These are phyloP conservation scores for Leptura quadrifasciata DNA, from an alignment of 2,888 invertebrate genomes.

Conservation along the genomic window DNA sequence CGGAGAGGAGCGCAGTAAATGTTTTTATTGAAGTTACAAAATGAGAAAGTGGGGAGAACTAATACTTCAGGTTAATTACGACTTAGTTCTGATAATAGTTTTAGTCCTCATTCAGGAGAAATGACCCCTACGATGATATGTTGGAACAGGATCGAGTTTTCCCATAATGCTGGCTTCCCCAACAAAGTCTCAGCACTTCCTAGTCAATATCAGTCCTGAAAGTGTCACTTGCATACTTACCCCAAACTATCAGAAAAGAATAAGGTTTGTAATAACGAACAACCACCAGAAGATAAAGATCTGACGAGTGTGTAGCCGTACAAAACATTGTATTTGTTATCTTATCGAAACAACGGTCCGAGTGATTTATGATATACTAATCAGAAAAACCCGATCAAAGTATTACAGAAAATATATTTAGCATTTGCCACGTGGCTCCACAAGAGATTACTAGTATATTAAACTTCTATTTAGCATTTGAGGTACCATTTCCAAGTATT, in stretches of 20 bases:
- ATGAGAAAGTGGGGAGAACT: conserved; percentile 71
- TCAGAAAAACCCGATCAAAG: too few relatives aligned
- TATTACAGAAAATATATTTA: too few relatives aligned
- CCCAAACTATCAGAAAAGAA: conserved; percentile 84
- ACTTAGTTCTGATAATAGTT: conserved; percentile 73
- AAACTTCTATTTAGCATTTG: too few relatives aligned
- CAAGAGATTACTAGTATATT: too few relatives aligned
- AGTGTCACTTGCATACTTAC: conserved; percentile 79
- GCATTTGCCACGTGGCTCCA: too few relatives aligned
- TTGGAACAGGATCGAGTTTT: conserved; percentile 88
- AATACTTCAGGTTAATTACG: conserved; percentile 74
- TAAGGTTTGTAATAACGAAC: conserved; percentile 76
- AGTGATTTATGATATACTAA: conserved; percentile 29
- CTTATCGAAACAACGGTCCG: conserved; percentile 67
- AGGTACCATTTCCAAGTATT: too few relatives aligned
- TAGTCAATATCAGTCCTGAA: conserved; percentile 65
- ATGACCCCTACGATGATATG: conserved; percentile 69
- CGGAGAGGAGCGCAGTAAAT: conserved; percentile 85
- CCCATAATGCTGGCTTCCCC: conserved; percentile 82
- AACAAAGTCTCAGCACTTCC: conserved; percentile 58
- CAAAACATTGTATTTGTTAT: conserved; percentile 67
- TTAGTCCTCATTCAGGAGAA: conserved; percentile 74
- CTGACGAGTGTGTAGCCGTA: conserved; percentile 76
- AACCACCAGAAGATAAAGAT: conserved; percentile 78
- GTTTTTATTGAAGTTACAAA: conserved; percentile 79